Conservation (phyloP, 2,888 invertebrate genomes). For the Blera fallax region DNA sequence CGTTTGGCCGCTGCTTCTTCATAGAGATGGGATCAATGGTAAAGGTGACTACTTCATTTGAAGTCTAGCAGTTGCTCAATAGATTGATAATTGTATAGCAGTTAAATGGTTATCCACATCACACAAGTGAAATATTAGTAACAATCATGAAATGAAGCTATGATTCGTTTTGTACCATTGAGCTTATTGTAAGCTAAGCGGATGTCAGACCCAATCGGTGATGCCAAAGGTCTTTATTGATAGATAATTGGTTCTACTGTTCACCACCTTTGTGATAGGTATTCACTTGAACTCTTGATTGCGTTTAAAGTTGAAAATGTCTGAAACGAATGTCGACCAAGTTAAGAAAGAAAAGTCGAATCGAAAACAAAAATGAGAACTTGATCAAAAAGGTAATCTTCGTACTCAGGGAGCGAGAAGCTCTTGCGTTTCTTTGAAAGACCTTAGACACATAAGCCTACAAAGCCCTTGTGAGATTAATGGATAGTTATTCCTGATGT, state of each 20-base stretch:
- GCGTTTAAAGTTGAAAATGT: neutral
- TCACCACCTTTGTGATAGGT: neutral
- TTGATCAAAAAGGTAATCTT: no score
- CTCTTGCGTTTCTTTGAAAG: no score
- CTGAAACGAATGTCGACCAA: no score
- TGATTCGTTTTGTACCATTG: no score
- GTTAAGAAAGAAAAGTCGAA: no score
- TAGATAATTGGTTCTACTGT: neutral
- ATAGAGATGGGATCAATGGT: neutral
- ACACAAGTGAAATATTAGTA: neutral
- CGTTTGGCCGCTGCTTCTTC: neutral
- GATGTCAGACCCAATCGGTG: neutral
- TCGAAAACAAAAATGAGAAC: no score
- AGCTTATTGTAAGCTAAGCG: no score
- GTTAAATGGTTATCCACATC: conserved; percentile 4
- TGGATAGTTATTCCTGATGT: no score
- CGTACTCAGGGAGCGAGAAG: no score
- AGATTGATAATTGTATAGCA: neutral
- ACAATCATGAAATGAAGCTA: no score
- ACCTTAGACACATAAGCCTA: no score
- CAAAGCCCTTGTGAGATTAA: no score
- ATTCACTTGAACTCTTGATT: neutral
- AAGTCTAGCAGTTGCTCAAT: neutral
- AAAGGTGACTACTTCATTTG: conserved; percentile 4
- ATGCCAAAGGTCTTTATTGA: neutral